These are phyloP conservation scores for Crax fasciolata DNA, from an alignment of 2,797 vertebrate species.

Conservation along the genomic window DNA sequence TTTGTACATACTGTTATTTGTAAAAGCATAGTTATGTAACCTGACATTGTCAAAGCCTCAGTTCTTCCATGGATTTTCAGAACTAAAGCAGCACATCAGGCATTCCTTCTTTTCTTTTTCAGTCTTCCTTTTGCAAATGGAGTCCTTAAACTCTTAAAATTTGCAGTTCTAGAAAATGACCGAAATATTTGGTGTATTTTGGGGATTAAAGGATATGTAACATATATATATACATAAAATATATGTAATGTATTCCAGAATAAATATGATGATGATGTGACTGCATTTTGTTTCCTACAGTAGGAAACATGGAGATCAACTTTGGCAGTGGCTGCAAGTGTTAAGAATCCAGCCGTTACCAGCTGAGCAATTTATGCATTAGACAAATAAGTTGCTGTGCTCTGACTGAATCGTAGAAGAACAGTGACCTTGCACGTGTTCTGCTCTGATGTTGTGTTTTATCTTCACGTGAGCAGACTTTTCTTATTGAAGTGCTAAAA, in stretches of 20 bases:
- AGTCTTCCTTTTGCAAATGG: background rate
- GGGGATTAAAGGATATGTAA: background rate
- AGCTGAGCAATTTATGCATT: conserved; percentile 57
- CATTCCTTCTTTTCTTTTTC: background rate
- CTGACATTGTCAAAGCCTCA: background rate
- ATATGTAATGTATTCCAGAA: background rate
- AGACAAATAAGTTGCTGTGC: conserved; percentile 53
- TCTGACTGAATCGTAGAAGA: conserved; percentile 33
- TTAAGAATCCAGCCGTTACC: conserved; percentile 41
- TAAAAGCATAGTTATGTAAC: background rate
- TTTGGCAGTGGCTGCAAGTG: background rate
- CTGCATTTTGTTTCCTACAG: background rate
- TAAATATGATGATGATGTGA: background rate
- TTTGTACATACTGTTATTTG: background rate
- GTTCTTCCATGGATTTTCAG: background rate
- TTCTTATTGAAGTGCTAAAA: conserved; percentile 57
- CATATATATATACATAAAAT: no score
- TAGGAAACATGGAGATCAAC: background rate
- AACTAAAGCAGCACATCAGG: background rate
- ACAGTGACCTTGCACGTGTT: conserved; percentile 55
- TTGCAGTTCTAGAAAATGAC: background rate
- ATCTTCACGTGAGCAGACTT: conserved; percentile 58
- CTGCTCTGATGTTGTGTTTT: conserved; percentile 34
- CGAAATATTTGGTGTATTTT: background rate
- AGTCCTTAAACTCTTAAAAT: background rate